Evolutionary conservation across 2,888 invertebrate species (phyloP), one percentile per base, ranked within the genome.

Genomic region (Drosophila rellima): DNA sequence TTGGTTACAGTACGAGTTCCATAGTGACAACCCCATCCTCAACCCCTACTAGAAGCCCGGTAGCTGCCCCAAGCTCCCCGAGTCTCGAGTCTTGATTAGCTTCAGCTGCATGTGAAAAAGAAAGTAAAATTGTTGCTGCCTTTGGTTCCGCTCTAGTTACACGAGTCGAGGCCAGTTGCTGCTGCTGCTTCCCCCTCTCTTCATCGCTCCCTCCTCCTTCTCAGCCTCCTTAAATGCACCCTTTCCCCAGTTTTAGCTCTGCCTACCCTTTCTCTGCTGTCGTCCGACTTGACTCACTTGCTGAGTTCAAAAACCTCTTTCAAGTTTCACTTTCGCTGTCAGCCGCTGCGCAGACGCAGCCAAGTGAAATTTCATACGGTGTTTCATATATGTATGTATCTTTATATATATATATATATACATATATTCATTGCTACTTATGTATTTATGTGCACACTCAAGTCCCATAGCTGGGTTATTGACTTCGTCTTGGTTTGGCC

Each of bases 91-190:
- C 18, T 42, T 15, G 23, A 10, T 54, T 29, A 54, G 29, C 29
- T 40, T 7, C 13, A 50, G 26, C 31, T 56, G 55, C 55, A 74
- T 71, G 73, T 87, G 81, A 70, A 86, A 87, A 84, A 88, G 87
- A 84, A 88, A 88, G 89, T 87, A 81, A 76, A 87, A 78, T 78
- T 74, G 61, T 60, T 48, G 72, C 60, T 65, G 67, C 13, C 64
- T 77, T 87, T 78, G 86, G 84, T 88, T 88, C 80, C 88, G 85
- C 85, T 85, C 85, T 82, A 85, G 74, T 89, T 85, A 72, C 70
- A 35, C 42, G 68, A 69, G 51, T 57, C 66, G 68, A 64, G 73
- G 78, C 78, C 78, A 78, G 75, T 66, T 59, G 63, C 67, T 40
- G 54, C 11, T 13, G 26, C 13, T 10, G 20, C n/a, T 54, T 11